phyloP scores from a whole-genome alignment of 2,113 vertebrate species.

The Dendropsophus ebraccatus region DNA sequence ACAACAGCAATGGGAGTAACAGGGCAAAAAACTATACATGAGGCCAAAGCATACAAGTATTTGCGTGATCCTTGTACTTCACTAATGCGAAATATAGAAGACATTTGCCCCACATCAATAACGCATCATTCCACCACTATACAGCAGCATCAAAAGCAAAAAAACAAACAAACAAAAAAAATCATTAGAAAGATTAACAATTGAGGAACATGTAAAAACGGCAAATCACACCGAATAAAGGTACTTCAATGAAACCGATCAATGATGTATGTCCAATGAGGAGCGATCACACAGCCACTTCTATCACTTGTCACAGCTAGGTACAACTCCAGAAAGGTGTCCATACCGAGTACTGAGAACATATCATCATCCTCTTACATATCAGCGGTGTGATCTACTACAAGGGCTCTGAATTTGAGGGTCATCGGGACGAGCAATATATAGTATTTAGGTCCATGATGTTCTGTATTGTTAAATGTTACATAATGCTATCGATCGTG shows the following conservation, averaged over 20 bases:
- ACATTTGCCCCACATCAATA: not conserved
- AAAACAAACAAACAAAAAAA: not conserved
- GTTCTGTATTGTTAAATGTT: no score
- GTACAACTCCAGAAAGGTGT: conserved; percentile 8
- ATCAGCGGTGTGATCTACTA: no score
- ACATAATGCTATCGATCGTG: no score
- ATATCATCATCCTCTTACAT: no score
- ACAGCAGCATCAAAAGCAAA: not conserved
- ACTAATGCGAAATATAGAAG: not conserved
- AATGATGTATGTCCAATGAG: not conserved
- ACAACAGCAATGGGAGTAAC: no score
- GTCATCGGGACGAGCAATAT: not conserved
- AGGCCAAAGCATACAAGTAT: no score
- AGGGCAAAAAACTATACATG: not conserved
- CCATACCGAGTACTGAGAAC: no score
- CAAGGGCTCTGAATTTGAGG: not conserved
- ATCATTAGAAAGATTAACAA: not conserved
- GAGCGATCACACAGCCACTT: not conserved
- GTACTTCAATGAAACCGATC: not conserved
- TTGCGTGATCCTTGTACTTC: not conserved
- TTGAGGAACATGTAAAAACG: not conserved
- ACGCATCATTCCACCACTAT: not conserved
- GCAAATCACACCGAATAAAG: not conserved
- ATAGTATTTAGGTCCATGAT: no score
- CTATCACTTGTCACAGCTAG: conserved; percentile 8